Conservation (phyloP, 2,888 invertebrate genomes). For the Agonopterix heracliana region DNA sequence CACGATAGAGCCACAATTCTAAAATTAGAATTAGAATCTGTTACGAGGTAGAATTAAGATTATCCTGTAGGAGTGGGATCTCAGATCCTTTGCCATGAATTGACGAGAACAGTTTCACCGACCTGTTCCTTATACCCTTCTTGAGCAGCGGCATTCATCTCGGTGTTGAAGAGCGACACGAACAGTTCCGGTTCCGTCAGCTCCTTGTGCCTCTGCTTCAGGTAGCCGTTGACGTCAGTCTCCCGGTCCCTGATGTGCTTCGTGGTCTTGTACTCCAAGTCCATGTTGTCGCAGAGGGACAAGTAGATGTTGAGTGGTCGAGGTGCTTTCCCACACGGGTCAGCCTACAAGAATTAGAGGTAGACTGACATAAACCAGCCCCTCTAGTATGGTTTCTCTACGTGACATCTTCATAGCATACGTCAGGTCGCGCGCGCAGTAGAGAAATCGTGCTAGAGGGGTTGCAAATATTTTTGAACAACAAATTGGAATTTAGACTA, state of each 20-base stretch:
- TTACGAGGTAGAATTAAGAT: too few species aligned
- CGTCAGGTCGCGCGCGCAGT: too few species aligned
- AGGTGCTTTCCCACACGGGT: conserved; percentile 74
- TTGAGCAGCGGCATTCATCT: conserved; percentile 69
- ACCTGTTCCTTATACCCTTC: conserved; percentile 70
- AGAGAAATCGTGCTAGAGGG: too few species aligned
- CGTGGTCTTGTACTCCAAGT: conserved; percentile 75
- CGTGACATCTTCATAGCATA: too few species aligned
- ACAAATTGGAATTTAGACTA: too few species aligned
- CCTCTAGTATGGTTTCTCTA: too few species aligned
- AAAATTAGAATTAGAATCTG: too few species aligned
- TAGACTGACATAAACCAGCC: too few species aligned
- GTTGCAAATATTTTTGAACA: too few species aligned
- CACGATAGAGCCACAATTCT: too few species aligned
- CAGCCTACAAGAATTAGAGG: conserved; percentile 67
- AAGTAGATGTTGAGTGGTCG: conserved; percentile 80
- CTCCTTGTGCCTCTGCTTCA: conserved; percentile 56
- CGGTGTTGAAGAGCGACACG: conserved; percentile 71
- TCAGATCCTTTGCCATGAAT: too few species aligned
- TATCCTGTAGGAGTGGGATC: too few species aligned
- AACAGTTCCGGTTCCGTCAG: conserved; percentile 57
- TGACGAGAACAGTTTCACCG: conserved; percentile 1
- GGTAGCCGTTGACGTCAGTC: conserved; percentile 56
- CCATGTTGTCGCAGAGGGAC: conserved; percentile 77
- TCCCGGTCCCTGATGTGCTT: conserved; percentile 69